Percentiles rank a stretch among this genome's conserved stretches.
Conservation (phyloP, 2,797 vertebrate species). For the Mastacembelus armatus region DNA sequence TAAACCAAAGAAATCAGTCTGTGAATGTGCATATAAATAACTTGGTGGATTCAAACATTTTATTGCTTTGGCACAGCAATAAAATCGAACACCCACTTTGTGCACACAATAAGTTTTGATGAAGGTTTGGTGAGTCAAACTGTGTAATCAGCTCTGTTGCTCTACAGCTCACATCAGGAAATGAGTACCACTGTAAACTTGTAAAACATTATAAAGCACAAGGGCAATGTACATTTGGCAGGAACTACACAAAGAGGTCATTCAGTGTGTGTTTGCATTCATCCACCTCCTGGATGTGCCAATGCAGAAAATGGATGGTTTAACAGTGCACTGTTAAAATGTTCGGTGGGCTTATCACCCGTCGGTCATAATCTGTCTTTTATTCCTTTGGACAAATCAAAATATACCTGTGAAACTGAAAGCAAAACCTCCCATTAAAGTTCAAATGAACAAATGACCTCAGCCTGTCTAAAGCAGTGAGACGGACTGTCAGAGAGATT, state of each 20-base stretch:
- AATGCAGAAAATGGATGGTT: not conserved
- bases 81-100: not conserved
- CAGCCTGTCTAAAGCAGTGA: conserved; percentile 41
- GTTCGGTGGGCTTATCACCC: conserved; percentile 31
- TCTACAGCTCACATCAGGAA: not conserved
- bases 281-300: conserved; percentile 5
- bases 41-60: not conserved
- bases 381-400: conserved; percentile 45
- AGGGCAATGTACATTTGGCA: conserved; percentile 3
- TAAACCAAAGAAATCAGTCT: not conserved
- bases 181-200: conserved; percentile 11
- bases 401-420: conserved; percentile 42
- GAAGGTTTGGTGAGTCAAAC: conserved; percentile 40
- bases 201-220: conserved; percentile 30
- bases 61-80: not conserved
- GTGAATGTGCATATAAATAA: not conserved
- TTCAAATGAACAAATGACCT: conserved; percentile 62
- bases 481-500: not conserved
- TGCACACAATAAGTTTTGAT: not conserved
- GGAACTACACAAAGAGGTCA: conserved; percentile 8
- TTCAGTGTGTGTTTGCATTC: not conserved
- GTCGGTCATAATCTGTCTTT: conserved; percentile 35
- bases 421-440: conserved; percentile 47
- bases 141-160: conserved; percentile 21
- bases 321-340: conserved; percentile 7